Conservation (phyloP, 1,140 invertebrate species). For the Cotesia vestalis region DNA sequence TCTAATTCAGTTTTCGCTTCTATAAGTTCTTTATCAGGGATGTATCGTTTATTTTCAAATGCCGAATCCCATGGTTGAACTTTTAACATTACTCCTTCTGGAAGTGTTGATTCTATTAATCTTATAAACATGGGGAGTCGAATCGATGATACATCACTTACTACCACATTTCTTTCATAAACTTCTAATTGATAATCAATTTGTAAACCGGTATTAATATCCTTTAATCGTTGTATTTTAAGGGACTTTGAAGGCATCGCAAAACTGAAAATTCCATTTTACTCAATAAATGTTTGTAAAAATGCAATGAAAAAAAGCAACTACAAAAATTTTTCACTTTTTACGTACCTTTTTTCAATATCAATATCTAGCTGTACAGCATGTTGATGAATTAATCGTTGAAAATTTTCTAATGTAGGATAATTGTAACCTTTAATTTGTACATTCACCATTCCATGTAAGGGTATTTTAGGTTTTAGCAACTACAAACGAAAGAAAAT, state of each 20-base stretch:
- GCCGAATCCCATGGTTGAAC: slow-evolving; percentile 70
- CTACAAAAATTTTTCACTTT: slow-evolving; percentile 19
- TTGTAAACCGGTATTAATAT: slow-evolving; percentile 72
- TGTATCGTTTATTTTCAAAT: slow-evolving; percentile 74
- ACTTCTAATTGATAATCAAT: slow-evolving; percentile 76
- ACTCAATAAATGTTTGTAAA: slow-evolving; percentile 37
- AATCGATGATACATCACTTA: slow-evolving; percentile 69
- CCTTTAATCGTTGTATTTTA: slow-evolving; percentile 76
- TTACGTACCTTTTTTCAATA: slow-evolving; percentile 76
- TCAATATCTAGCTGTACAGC: slow-evolving; percentile 78
- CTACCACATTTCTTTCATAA: slow-evolving; percentile 82
- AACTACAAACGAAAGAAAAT: slow-evolving; percentile 60
- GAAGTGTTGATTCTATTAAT: slow-evolving; percentile 74
- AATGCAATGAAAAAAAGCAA: slow-evolving; percentile 21
- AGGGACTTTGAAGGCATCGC: slow-evolving; percentile 75
- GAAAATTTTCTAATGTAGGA: slow-evolving; percentile 81
- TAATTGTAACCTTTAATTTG: slow-evolving; percentile 85
- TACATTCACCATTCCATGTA: slow-evolving; percentile 80
- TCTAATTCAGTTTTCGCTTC: slow-evolving; percentile 76
- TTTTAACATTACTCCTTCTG: slow-evolving; percentile 77
- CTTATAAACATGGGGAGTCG: slow-evolving; percentile 73
- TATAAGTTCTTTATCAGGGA: slow-evolving; percentile 81
- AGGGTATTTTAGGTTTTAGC: slow-evolving; percentile 73
- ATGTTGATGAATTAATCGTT: slow-evolving; percentile 78
- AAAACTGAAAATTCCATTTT: slow-evolving; percentile 69